phyloP scores from a whole-genome alignment of 2,888 invertebrate genomes.

The Archips crataeganus region DNA sequence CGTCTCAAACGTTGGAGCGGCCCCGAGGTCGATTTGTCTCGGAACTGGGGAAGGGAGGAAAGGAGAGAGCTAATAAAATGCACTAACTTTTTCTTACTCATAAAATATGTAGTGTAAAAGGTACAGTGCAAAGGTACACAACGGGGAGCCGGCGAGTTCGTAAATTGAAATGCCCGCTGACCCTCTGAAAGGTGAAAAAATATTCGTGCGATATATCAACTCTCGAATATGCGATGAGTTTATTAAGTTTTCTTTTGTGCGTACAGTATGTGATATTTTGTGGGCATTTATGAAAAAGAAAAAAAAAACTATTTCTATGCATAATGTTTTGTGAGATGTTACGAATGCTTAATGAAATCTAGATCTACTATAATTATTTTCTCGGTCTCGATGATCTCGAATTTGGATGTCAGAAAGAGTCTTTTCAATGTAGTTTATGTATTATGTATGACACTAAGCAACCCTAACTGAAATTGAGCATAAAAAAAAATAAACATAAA shows the following conservation, averaged over 20 bases:
- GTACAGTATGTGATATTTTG: not conserved
- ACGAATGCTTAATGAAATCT: not conserved
- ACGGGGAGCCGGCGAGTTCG: not conserved
- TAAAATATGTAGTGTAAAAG: conserved; percentile 38
- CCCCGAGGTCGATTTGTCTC: conserved; percentile 35
- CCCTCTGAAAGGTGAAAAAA: conserved; percentile 11
- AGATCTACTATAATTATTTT: not conserved
- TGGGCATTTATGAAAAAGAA: not conserved
- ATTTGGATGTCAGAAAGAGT: too few relatives aligned
- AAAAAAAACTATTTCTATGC: not conserved
- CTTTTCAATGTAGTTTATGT: too few relatives aligned
- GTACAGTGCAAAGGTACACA: conserved; percentile 21
- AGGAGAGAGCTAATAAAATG: conserved; percentile 33
- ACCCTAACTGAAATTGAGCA: too few relatives aligned
- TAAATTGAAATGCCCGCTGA: conserved; percentile 23
- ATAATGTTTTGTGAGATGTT: too few relatives aligned
- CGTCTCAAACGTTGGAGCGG: conserved; percentile 18
- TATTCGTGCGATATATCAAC: conserved; percentile 16
- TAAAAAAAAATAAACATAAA: too few relatives aligned
- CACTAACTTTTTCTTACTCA: conserved; percentile 35
- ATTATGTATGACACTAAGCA: too few relatives aligned
- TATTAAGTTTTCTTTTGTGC: not conserved
- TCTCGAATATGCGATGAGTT: not conserved
- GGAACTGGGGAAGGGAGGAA: conserved; percentile 12
- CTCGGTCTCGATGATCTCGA: too few relatives aligned